Percentiles rank a stretch among this genome's conserved stretches.
Evolutionary conservation across 2,113 vertebrate species (phyloP).

Genomic region (Suncus etruscus): DNA sequence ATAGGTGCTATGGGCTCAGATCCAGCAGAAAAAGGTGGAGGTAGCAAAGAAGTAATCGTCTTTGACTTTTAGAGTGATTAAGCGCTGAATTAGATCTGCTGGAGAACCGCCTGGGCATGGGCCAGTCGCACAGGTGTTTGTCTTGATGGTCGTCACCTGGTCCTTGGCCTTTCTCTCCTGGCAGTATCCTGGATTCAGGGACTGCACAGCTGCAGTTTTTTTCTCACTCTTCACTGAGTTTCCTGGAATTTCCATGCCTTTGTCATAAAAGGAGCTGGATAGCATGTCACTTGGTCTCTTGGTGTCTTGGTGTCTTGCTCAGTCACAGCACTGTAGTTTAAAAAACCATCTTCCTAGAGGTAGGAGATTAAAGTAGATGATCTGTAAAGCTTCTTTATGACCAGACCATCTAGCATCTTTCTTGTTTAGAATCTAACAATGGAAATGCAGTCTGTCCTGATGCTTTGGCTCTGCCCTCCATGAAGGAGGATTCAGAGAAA

Average conservation of each 20-base stretch:
- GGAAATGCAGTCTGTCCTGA: not conserved
- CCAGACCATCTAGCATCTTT: not conserved
- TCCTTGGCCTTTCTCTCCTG: not conserved
- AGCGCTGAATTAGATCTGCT: not conserved
- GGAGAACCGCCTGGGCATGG: not conserved
- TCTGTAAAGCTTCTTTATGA: not conserved
- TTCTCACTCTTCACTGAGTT: not conserved
- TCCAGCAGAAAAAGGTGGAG: slow-evolving; percentile 31
- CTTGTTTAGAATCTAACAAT: slow-evolving; percentile 32
- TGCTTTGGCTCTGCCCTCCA: not conserved
- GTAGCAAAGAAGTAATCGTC: not conserved
- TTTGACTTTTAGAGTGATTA: slow-evolving; percentile 42
- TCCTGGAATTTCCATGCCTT: not conserved
- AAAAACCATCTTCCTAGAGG: not conserved
- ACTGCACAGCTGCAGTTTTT: accelerated
- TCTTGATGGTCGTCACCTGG: not conserved
- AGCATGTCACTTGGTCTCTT: not conserved
- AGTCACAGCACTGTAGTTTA: not conserved
- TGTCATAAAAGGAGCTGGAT: not conserved
- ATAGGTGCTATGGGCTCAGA: slow-evolving; percentile 28
- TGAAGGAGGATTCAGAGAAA: slow-evolving; percentile 49
- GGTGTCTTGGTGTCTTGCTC: not conserved
- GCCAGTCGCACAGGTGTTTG: not conserved
- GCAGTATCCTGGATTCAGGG: not conserved
- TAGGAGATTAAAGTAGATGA: not conserved